Evolutionary conservation across 2,888 invertebrate species (phyloP), one percentile per base, ranked within the genome.

Genomic region (Cybosia mesomella): DNA sequence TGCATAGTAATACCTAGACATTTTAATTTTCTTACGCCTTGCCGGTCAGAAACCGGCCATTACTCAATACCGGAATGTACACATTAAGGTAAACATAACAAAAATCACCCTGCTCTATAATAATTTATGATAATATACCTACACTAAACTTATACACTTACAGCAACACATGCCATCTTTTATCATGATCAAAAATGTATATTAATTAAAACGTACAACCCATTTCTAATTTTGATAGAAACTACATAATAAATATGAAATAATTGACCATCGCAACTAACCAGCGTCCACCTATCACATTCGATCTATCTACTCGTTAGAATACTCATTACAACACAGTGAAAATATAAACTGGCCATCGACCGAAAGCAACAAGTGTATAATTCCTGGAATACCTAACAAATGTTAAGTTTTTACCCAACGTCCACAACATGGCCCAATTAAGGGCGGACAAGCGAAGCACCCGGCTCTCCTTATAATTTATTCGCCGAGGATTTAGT

Each of bases 361-460:
- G 83, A 80, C 69, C 68, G 83, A 88, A 84, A 84, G 89, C 89
- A 89, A 91, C 92, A 92, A 92, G 91, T 92, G 92, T 92, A 90
- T 89, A 91, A 93, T 94, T 93, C 94, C 89, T 85, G 90, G 94
- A 94, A 94, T 94, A 91, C 92, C 93, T 92, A 93, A 94, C 93
- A 92, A 94, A 94, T 94, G 94, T 94, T 85, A 88, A 85, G 91
- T 92, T 93, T 92, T 93, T 92, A 91, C 91, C 86, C 86, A 89
- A 89, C 87, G 88, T 66, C 73, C 78, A 83, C 89, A 82, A 94
- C 94, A 94, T 91, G 91, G 92, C 89, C 94, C 94, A 95, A 95
- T 95, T 95, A 95, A 94, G 90, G 89, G 85, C 83, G 77, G 74
- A 75, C 78, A 75, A 72, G 65, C 80, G 71, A 71, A 75, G 71